phyloP scores from a whole-genome alignment of 2,888 invertebrate genomes.

The Psococerastis gibbosa region DNA sequence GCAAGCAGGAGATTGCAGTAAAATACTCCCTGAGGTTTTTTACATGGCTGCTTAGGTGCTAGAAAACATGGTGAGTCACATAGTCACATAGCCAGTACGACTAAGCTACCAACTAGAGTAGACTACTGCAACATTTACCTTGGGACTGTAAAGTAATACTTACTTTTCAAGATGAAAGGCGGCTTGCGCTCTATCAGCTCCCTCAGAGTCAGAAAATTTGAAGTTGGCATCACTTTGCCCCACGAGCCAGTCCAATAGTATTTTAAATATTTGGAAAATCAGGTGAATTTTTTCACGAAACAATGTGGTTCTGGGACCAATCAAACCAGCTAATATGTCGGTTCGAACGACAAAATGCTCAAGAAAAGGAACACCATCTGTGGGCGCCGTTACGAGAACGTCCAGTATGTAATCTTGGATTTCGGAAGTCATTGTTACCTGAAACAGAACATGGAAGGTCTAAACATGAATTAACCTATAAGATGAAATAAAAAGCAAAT shows the following conservation, averaged over 20 bases:
- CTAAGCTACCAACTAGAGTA: not conserved
- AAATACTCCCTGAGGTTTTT: too few species aligned
- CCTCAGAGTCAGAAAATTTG: not conserved
- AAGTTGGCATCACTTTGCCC: not conserved
- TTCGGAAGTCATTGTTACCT: not conserved
- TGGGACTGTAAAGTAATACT: too few species aligned
- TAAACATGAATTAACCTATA: too few species aligned
- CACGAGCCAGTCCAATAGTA: not conserved
- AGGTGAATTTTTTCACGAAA: not conserved
- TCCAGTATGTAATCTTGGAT: not conserved
- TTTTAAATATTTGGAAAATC: not conserved
- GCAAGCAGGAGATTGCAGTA: too few species aligned
- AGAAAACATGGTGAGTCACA: too few species aligned
- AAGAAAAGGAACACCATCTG: not conserved
- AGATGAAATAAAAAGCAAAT: too few species aligned
- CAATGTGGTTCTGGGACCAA: not conserved
- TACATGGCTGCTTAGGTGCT: too few species aligned
- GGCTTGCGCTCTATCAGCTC: not conserved
- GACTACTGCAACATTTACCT: not conserved
- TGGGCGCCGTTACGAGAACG: not conserved
- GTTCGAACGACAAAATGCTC: not conserved
- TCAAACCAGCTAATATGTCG: not conserved
- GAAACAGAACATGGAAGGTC: not conserved
- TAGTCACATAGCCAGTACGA: too few species aligned
- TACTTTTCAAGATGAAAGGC: slow-evolving; percentile 5